Evolutionary conservation across 2,888 invertebrate genomes (phyloP), one percentile per base, ranked within the genome.

Genomic region (Brenthis hecate): DNA sequence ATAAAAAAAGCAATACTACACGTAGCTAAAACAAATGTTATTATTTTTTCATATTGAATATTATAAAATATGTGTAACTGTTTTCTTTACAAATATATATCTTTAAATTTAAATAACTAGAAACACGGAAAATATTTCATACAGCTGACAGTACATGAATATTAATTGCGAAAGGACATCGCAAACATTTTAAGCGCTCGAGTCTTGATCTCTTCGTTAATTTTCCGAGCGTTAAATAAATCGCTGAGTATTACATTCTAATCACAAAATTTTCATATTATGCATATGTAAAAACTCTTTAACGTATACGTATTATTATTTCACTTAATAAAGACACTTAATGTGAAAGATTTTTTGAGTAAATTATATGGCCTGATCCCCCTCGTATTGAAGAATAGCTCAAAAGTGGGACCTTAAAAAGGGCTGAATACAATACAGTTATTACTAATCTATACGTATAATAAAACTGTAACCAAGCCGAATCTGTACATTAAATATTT

Each of bases 181-280:
- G 47, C 23, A 48, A 58, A 58, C 47, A 58, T 58, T 58, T 58
- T 23, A 58, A 58, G 23, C 47, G 23, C 23, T 58, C 57, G 47
- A 47, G 47, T 57, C 23, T 57, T 57, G 23, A 57, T 57, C 47
- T 19, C 57, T 58, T 48, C 58, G 23, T 58, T 58, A 48, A 48
- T 58, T 55, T 55, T 28, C 55, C 14, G 13, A 23, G 28, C 23
- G 13, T 28, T 28, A 55, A 56, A 56, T 43, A 43, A 54, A 47
- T 48, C 47, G 19, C 57, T 47, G 19, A 54, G 53, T 54, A 54
- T 54, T 54, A 47, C 1, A 57, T 57, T 57, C 47, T 57, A 57
- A 57, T 47, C 57, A 57, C 47, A 47, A 14, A 56, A 43, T 16
- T 8, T 8, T 19, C n/a, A 6, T 56, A 36, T 43, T 43, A 4